Base-by-base conservation (phyloP, 2,113 vertebrate species). In the Channa argus region DNA sequence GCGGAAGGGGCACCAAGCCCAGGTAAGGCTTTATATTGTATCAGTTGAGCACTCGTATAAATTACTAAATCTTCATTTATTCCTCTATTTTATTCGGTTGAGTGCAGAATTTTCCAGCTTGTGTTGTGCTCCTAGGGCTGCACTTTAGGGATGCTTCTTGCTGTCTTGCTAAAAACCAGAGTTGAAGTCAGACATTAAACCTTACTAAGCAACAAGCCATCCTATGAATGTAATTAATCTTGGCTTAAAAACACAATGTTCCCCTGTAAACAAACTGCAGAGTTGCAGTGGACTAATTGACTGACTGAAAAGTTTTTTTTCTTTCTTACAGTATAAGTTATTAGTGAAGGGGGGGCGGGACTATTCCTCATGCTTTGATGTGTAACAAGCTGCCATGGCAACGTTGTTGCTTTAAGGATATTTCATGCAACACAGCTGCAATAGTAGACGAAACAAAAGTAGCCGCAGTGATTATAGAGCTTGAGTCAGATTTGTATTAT, bases 1-100 rank as follows among this genome's bases (percentile, higher is more conserved):
- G 98, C 8, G 98, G 98, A 45, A 86, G 97, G 85, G 98, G 98
- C 63, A 99, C 98, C 38, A 95, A 98, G 83, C 98, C 98, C 86
- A 97, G 98, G 98, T 99, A 93, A 94, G 85, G 64, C 47, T 2
- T 38, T 12, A 4, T n/a, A 6, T 50, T 43, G 4, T 3, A 2
- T 69, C 4, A 54, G 1, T 11, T 14, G 11, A 51, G 3, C 24
- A 52, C 38, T n/a, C 9, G 4, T 13, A 34, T 9, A 36, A 2
- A 39, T 46, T 14, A 33, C 2, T 8, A 10, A 2, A 43, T 41
- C 6, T 44, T 33, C 1, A 50, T 11, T 36, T 15, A 7, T 7
- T 6, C 39, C 5, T 44, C 0, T 11, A 14, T 58, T 15, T 50
- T 9, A 7, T 24, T 41, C 63, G 12, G 37, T 14, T 49, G 24